A percentile compares a stretch with the other conserved stretches of the same genome.
phyloP scores from a whole-genome alignment of 35 echinoderm and acorn worm species.

The Ptychodera flava region DNA sequence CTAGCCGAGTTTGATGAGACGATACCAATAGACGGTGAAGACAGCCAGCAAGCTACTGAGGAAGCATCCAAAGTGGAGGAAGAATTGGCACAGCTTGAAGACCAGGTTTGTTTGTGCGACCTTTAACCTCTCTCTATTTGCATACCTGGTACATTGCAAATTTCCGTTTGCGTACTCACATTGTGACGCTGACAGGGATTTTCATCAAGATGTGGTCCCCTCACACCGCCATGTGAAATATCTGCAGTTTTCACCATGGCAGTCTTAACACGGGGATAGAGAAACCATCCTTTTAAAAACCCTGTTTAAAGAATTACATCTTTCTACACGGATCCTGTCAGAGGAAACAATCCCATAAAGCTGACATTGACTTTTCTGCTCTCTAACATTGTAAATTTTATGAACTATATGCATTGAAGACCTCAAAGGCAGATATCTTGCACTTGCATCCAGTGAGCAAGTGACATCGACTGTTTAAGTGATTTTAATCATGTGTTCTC shows the following conservation, averaged over 20 bases:
- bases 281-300: neutral
- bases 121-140: too few species aligned
- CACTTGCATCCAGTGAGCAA: too few species aligned
- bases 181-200: too few species aligned
- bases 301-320: neutral
- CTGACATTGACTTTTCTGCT: too few species aligned
- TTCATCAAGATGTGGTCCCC: too few species aligned
- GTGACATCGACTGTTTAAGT: too few species aligned
- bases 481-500: too few species aligned
- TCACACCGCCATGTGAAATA: neutral
- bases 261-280: neutral
- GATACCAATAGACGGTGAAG: slow-evolving; percentile 96
- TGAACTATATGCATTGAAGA: too few species aligned
- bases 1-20: slow-evolving; percentile 95
- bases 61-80: slow-evolving; percentile 82
- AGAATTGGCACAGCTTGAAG: slow-evolving; percentile 82
- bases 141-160: too few species aligned
- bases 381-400: too few species aligned
- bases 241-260: neutral
- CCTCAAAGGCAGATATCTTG: too few species aligned
- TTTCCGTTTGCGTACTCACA: too few species aligned
- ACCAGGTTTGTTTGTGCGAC: slow-evolving; percentile 79
- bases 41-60: slow-evolving; percentile 42
- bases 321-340: neutral
- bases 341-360: neutral